Evolutionary conservation across 2,797 vertebrate genomes (phyloP), one percentile per base, ranked within the genome.

Genomic region (Nannoperca obscura): DNA sequence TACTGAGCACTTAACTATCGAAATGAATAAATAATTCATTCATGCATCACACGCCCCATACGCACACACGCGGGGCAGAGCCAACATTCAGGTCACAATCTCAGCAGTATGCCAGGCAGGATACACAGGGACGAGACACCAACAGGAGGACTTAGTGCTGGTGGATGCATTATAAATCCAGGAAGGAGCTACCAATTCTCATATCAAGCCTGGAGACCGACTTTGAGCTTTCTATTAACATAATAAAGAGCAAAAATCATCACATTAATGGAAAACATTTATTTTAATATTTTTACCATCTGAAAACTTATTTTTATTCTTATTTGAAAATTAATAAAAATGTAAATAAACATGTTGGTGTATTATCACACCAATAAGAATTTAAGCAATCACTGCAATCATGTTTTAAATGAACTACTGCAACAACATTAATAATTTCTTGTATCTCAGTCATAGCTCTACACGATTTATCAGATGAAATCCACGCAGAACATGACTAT

Each of bases 1-100:
- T 32, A 27, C 78, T 36, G 74, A 68, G 74, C 59, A 80, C 76
- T 71, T 73, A 59, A 76, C 69, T 73, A 72, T 72, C 38, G 44
- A 36, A 49, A 89, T 91, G 2, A 85, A 91, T 86, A 75, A 91
- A 91, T 86, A 75, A 91, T 91, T 89, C 46, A 88, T 82, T 74
- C 70, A 59, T 32, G 70, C 74, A 76, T 74, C 65, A 74, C 42
- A 27, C 24, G n/a, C n/a, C n/a, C n/a, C 72, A 69, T 15, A 78
- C 68, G 71, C 50, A 68, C 47, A 73, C 27, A 47, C 81, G 24
- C 24, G 24, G 62, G 60, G 68, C 30, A 17, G 30, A 61, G 55
- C 55, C 12, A 65, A 76, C 74, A 86, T 64, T 69, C 27, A 83
- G 78, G 80, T 81, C 88, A 79, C 55, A 50, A 20, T 68, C 49